Evolutionary conservation across 23 tunicate species (phyloP), one percentile per base, ranked within the genome.

Genomic region (Ascidia mentula): DNA sequence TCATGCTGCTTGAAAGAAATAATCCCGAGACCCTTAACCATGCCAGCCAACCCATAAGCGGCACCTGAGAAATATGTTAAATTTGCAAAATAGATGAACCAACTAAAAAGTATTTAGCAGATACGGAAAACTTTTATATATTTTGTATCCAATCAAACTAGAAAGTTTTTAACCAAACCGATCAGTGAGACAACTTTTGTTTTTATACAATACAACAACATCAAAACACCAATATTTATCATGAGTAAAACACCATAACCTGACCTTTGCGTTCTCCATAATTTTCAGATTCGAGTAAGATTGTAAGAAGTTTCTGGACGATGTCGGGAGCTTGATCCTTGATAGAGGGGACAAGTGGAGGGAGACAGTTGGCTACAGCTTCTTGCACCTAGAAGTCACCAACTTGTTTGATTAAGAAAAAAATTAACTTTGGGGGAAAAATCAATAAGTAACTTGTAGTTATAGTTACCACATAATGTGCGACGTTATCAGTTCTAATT

Each of bases 1-100:
- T 90, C 89, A 60, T 81, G 82, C 70, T 95, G 95, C 75, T 95
- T 95, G 80, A 95, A 89, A 12, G 99, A 88, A 30, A 90, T 82
- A 12, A 95, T 90, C 45, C 99, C 99, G n/a, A 95, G 87, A 15
- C 99, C 99, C 75, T 95, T 95, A 4, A 90, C 86, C 78, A 95
- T 86, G 17, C 99, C 99, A 69, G 99, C 99, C 15, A 95, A 77
- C 2, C 99, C 99, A 74, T 89, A 87, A 18, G 99, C 96, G 5
- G 96, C 99, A 3, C 99, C 99, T 95, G 72, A 5, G 12, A 53
- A 53, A 5, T 1, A 53, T 20, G 13, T 20, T 3, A 3, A 53
- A 53, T 6, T 9, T 9, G 7, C 13, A 26, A 5, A n/a, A n/a
- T n/a, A n/a, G n/a, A n/a, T n/a, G n/a, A n/a, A n/a, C n/a, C n/a